Conservation (phyloP, 2,113 vertebrate species). For the Anguilla japonica region DNA sequence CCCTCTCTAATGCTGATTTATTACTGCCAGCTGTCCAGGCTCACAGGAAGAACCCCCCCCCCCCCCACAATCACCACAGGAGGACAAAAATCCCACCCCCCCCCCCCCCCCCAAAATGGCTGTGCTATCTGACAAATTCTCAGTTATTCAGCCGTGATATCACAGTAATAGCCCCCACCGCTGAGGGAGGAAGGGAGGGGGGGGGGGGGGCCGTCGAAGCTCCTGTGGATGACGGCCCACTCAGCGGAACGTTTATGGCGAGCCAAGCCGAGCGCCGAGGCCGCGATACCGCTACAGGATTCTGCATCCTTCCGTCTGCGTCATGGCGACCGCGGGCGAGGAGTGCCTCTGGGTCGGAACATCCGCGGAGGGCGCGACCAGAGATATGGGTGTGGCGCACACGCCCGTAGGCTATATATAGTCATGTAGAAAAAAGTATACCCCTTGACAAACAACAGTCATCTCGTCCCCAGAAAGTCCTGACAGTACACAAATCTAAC, state of each 20-base stretch:
- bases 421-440: too few relatives aligned
- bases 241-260: neutral
- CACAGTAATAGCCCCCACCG: neutral
- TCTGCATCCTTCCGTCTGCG: neutral
- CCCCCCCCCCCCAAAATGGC: neutral
- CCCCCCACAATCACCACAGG: neutral
- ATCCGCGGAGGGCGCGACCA: neutral
- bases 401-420: neutral
- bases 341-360: neutral
- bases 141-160: slow-evolving; percentile 1
- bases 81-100: neutral
- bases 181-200: neutral
- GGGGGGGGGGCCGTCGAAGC: neutral
- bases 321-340: neutral
- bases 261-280: neutral
- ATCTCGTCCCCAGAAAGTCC: too few relatives aligned
- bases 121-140: neutral
- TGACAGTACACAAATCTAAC: too few relatives aligned
- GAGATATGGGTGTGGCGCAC: too few relatives aligned
- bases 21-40: neutral
- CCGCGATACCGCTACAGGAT: neutral
- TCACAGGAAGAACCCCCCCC: neutral
- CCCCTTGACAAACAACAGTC: too few relatives aligned
- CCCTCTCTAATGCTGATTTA: neutral
- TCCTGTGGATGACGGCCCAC: neutral